Percentiles rank a stretch among this genome's conserved stretches.
Evolutionary conservation across 2,113 vertebrate genomes (phyloP).

Genomic region (Setophaga kirtlandii): DNA sequence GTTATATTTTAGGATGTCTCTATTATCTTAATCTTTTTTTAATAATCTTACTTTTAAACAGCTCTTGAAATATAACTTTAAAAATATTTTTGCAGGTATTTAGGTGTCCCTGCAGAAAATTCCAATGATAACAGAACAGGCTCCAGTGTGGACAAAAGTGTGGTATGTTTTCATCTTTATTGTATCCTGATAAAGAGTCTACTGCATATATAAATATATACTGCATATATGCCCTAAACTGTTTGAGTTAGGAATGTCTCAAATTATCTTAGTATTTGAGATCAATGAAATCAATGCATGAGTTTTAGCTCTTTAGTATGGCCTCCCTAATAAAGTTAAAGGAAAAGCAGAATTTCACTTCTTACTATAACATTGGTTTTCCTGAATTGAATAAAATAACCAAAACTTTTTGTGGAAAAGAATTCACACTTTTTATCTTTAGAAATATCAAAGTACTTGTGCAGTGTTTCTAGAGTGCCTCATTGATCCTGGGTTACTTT

Average conservation of each 20-base stretch:
- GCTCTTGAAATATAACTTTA: background rate
- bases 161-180: slow-evolving; percentile 78
- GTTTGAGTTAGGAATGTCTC: background rate
- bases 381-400: background rate
- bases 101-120: slow-evolving; percentile 78
- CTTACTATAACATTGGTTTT: background rate
- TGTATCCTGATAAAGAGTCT: background rate
- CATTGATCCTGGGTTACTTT: background rate
- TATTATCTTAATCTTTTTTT: background rate
- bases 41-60: background rate
- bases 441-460: background rate
- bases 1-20: background rate
- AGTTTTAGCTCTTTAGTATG: background rate
- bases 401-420: background rate
- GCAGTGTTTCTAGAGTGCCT: background rate
- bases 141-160: slow-evolving; percentile 90
- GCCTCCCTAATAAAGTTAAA: background rate
- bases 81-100: slow-evolving; percentile 68
- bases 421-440: background rate
- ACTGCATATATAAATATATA: background rate
- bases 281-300: background rate
- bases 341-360: background rate
- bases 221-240: background rate
- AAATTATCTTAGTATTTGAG: background rate
- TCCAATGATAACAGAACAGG: slow-evolving; percentile 87